phyloP scores from a whole-genome alignment of 2,113 vertebrate species.

The Cygnus atratus region DNA sequence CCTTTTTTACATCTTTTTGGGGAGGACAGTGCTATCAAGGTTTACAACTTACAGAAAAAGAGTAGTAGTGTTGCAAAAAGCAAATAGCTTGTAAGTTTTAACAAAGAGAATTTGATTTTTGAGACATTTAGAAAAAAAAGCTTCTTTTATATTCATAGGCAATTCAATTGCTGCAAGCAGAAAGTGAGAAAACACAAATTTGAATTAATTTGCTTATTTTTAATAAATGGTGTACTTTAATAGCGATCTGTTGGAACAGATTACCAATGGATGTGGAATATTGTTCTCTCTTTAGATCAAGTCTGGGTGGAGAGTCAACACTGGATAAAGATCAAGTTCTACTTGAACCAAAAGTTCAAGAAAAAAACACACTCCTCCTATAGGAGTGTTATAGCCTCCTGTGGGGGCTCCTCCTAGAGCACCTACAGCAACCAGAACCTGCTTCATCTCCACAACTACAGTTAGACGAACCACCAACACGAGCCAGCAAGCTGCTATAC shows the following conservation, averaged over 20 bases:
- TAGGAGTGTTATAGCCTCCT: too few species aligned
- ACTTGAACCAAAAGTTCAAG: not conserved
- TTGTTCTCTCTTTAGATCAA: not conserved
- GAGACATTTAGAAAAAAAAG: not conserved
- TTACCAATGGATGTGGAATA: not conserved
- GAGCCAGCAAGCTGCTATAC: not conserved
- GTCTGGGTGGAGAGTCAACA: not conserved
- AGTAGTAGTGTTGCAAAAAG: not conserved
- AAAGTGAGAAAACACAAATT: not conserved
- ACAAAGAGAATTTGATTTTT: not conserved
- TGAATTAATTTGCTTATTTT: not conserved
- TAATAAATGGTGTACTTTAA: not conserved
- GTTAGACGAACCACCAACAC: not conserved
- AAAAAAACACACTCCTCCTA: not conserved
- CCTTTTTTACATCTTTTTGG: not conserved
- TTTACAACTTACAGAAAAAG: not conserved
- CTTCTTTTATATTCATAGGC: not conserved
- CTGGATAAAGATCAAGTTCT: not conserved
- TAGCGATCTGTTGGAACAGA: not conserved
- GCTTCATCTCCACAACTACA: not conserved
- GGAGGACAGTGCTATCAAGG: not conserved
- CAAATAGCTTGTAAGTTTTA: not conserved
- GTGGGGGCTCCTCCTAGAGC: not conserved
- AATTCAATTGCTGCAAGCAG: not conserved
- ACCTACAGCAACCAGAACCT: not conserved